Evolutionary conservation across 1,140 invertebrate genomes (phyloP).

Genomic region (Agraylea sexmaculata): DNA sequence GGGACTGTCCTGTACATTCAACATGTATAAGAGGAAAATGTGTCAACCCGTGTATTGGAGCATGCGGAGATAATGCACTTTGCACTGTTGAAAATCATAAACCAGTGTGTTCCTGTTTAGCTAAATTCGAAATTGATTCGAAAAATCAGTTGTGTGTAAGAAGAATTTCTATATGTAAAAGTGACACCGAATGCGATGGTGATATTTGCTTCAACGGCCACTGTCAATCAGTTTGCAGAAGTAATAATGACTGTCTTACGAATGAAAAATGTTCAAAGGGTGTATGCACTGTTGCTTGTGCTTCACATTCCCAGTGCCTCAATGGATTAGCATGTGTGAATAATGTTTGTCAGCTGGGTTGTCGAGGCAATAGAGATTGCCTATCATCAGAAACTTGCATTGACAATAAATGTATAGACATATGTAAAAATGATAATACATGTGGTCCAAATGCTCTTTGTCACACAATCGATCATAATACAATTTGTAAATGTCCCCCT

Average conservation of each 20-base stretch:
- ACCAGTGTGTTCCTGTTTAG: slow-evolving; percentile 61
- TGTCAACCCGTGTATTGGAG: slow-evolving; percentile 63
- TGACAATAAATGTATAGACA: slow-evolving; percentile 72
- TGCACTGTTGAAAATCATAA: slow-evolving; percentile 64
- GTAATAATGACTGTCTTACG: slow-evolving; percentile 61
- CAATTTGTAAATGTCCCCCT: slow-evolving; percentile 63
- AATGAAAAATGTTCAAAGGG: slow-evolving; percentile 70
- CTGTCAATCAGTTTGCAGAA: slow-evolving; percentile 71
- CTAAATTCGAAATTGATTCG: slow-evolving; percentile 53
- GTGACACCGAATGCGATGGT: slow-evolving; percentile 65
- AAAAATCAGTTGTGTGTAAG: slow-evolving; percentile 62
- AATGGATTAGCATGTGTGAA: slow-evolving; percentile 65
- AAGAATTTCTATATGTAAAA: slow-evolving; percentile 47
- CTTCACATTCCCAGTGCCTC: slow-evolving; percentile 68
- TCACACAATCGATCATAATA: slow-evolving; percentile 54
- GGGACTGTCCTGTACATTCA: slow-evolving; percentile 61
- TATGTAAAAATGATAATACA: slow-evolving; percentile 59
- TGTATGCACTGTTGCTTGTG: slow-evolving; percentile 65
- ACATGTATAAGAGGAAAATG: slow-evolving; percentile 60
- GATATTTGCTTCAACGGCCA: slow-evolving; percentile 70
- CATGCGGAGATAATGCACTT: slow-evolving; percentile 63
- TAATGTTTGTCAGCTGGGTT: slow-evolving; percentile 69
- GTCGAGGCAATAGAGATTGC: slow-evolving; percentile 72
- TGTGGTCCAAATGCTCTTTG: slow-evolving; percentile 81
- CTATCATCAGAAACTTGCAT: slow-evolving; percentile 62